Percentiles rank a stretch among this genome's conserved stretches.
phyloP scores from a whole-genome alignment of 1,140 invertebrate genomes.

The Bathynomus jamesi region DNA sequence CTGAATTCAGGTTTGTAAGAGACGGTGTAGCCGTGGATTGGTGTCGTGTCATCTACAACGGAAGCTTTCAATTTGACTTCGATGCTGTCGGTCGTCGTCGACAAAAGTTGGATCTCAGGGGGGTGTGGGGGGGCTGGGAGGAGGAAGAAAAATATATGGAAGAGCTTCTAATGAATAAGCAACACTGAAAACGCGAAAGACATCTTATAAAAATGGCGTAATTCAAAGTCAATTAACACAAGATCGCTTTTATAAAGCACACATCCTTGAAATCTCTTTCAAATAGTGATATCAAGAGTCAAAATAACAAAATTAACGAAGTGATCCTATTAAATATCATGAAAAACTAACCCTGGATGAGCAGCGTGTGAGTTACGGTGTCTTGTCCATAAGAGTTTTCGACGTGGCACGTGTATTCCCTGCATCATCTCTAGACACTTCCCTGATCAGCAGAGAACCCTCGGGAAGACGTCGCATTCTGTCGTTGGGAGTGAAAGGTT shows the following conservation, averaged over 20 bases:
- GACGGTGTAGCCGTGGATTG: constrained; percentile 77
- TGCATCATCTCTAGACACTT: constrained; percentile 77
- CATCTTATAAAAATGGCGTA: neutral
- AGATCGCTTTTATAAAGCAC: no score
- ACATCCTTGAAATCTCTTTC: no score
- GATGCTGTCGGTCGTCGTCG: constrained; percentile 73
- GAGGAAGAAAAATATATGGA: constrained; percentile 32
- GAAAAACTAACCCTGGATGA: constrained; percentile 67
- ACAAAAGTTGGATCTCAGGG: constrained; percentile 65
- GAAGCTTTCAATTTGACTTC: constrained; percentile 70
- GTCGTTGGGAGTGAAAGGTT: constrained; percentile 59
- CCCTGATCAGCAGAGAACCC: constrained; percentile 80
- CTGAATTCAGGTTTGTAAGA: constrained; percentile 88
- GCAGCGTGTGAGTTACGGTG: constrained; percentile 77
- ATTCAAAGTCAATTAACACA: neutral
- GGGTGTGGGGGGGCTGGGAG: constrained; percentile 70
- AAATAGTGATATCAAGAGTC: no score
- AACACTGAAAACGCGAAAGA: neutral
- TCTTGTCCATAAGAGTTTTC: constrained; percentile 88
- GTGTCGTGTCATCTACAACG: constrained; percentile 55
- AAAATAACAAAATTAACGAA: no score
- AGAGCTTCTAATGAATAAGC: constrained; percentile 19
- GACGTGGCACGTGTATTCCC: constrained; percentile 77
- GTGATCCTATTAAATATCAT: no score
- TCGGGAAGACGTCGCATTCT: constrained; percentile 73